These are phyloP conservation scores for Aphis gossypii DNA, from an alignment of 1,140 invertebrate genomes.

Conservation along the genomic window DNA sequence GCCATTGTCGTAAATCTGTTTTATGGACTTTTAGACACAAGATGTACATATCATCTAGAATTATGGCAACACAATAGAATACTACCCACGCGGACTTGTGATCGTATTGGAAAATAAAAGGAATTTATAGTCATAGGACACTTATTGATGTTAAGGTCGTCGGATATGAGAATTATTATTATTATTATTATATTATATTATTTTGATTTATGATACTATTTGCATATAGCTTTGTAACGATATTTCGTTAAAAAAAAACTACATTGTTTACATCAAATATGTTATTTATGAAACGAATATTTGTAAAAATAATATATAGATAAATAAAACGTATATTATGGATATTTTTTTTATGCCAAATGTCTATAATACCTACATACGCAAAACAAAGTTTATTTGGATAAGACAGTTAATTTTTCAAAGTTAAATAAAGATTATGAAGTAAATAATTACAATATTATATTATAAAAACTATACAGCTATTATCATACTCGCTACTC, in stretches of 20 bases:
- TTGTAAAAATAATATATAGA: background rate
- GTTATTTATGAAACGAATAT: background rate
- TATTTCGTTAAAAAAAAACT: background rate
- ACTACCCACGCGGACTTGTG: conserved; percentile 37
- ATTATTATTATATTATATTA: background rate
- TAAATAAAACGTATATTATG: background rate
- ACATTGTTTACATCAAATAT: background rate
- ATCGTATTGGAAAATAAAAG: background rate
- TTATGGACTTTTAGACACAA: conserved; percentile 44
- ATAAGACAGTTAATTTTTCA: background rate
- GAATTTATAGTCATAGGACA: conserved; percentile 23
- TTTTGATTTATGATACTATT: conserved; percentile 21
- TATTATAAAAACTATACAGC: background rate
- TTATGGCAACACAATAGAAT: conserved; percentile 50
- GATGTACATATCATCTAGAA: conserved; percentile 48
- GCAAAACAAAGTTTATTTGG: background rate
- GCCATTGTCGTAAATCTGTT: conserved; percentile 44
- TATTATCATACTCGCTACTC: background rate
- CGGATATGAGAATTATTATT: conserved; percentile 21
- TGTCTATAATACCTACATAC: background rate
- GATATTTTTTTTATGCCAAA: background rate
- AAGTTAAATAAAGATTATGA: background rate
- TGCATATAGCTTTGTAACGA: background rate
- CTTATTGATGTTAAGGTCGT: conserved; percentile 44
- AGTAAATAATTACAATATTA: background rate